Percentiles rank a stretch among this genome's conserved stretches.
These are phyloP conservation scores for Lipophrys pholis DNA, from an alignment of 2,113 vertebrate genomes.

Conservation along the genomic window DNA sequence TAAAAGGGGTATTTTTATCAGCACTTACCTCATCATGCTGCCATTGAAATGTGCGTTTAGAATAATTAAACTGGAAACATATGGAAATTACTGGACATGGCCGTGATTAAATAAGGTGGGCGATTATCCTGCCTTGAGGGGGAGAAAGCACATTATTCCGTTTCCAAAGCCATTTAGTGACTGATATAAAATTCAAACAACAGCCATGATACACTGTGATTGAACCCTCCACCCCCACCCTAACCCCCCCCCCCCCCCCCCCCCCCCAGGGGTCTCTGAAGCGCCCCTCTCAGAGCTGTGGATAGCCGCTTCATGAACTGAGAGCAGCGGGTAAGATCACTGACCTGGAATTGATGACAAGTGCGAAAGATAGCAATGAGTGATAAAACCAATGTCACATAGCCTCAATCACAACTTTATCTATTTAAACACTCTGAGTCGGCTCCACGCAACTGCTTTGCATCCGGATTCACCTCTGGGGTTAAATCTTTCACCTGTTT, in stretches of 20 bases:
- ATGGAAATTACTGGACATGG: constrained; percentile 82
- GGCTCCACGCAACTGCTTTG: constrained; percentile 45
- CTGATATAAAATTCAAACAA: constrained; percentile 77
- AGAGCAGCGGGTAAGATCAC: constrained; percentile 64
- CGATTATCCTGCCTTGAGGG: constrained; percentile 78
- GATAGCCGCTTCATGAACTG: constrained; percentile 51
- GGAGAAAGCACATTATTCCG: constrained; percentile 79
- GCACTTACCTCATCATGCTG: constrained; percentile 76
- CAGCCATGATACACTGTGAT: constrained; percentile 82
- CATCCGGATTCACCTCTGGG: constrained; percentile 38
- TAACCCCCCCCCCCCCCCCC: constrained; percentile 46
- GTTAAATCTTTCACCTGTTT: constrained; percentile 44
- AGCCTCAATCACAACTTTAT: constrained; percentile 68
- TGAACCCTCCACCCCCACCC: constrained; percentile 62
- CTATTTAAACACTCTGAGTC: constrained; percentile 47
- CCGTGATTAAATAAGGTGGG: constrained; percentile 83
- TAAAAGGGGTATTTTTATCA: constrained; percentile 78
- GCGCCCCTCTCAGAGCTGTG: constrained; percentile 46
- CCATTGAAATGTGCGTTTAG: constrained; percentile 66
- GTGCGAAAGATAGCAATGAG: constrained; percentile 73
- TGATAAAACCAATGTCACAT: constrained; percentile 73
- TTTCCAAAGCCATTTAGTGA: constrained; percentile 84
- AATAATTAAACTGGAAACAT: constrained; percentile 82
- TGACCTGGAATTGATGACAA: constrained; percentile 81
- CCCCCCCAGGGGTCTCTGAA: constrained; percentile 50